Evolutionary conservation across 1,140 invertebrate species (phyloP), one percentile per base, ranked within the genome.

Genomic region (Cataglyphis hispanica): DNA sequence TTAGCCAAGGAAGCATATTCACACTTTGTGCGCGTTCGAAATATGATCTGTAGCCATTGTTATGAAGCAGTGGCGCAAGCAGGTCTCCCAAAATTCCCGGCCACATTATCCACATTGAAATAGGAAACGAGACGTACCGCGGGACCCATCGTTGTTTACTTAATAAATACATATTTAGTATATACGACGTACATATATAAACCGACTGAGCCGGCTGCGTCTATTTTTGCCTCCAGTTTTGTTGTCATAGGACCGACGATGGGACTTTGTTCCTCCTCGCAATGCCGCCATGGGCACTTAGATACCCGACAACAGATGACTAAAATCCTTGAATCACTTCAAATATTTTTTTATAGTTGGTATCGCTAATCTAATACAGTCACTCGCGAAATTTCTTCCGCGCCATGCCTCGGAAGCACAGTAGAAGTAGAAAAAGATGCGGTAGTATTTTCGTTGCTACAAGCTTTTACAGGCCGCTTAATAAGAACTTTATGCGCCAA

Each of bases 161-260:
- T 94, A 94, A 94, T 94, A 95, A 95, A 95, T 94, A 95, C 92
- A 94, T 95, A 93, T 94, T 94, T 93, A 91, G 94, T 93, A 90
- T 89, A 93, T 90, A 90, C 90, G 90, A 88, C 86, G 89, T 89
- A 92, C 81, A 92, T 89, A 92, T 84, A 92, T 90, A 91, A 90
- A 87, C 89, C 86, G 81, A 69, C 88, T 86, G 86, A 85, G 91
- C 92, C 93, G 94, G 93, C 92, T 94, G 94, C 88, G 90, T 91
- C 93, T 93, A 93, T 93, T 94, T 94, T 93, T 92, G 91, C 91
- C 89, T 72, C 69, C 53, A 84, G 89, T 92, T 91, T 92, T 95
- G 94, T 94, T 95, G 93, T 94, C 94, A 95, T 94, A 95, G 94
- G 94, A 95, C 92, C 84, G 60, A 80, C 88, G 89, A 89, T 92